These are phyloP conservation scores for Gambusia holbrooki DNA, from an alignment of 2,113 vertebrate genomes.

Conservation along the genomic window DNA sequence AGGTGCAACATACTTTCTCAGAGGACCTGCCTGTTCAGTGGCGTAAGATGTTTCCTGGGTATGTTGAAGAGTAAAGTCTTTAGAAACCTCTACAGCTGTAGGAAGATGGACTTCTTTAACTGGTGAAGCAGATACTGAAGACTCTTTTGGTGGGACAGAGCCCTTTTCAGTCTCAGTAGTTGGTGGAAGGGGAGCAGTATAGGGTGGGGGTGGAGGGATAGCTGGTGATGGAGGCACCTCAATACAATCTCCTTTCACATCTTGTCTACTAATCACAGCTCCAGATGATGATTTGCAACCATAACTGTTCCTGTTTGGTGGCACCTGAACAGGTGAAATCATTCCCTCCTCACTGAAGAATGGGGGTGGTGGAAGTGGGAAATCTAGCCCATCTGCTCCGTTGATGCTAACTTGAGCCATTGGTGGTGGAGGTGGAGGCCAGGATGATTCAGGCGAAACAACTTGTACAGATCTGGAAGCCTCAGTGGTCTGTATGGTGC, in stretches of 20 bases:
- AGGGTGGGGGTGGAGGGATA: conserved; percentile 66
- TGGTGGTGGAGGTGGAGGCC: conserved; percentile 86
- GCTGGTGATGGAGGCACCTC: conserved; percentile 20
- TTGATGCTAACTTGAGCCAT: conserved; percentile 61
- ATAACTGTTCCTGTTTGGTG: conserved; percentile 1
- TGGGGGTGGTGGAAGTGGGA: conserved; percentile 69
- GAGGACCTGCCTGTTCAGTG: conserved; percentile 10
- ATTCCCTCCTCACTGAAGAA: conserved; percentile 43
- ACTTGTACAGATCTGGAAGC: conserved; percentile 14
- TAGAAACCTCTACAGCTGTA: neutral
- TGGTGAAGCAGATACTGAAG: conserved; percentile 4
- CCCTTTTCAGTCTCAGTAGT: neutral
- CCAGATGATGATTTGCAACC: neutral
- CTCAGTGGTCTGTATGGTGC: conserved; percentile 65
- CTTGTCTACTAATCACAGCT: conserved; percentile 5
- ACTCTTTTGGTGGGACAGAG: neutral
- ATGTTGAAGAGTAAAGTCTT: conserved; percentile 18
- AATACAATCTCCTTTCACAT: conserved; percentile 6
- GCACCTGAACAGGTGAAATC: conserved; percentile 65
- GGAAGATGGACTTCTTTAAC: conserved; percentile 6
- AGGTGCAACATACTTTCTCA: conserved; percentile 36
- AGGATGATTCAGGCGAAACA: conserved; percentile 38
- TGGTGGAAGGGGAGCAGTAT: conserved; percentile 62
- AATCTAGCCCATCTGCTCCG: conserved; percentile 79
- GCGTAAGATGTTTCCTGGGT: neutral